Base-by-base conservation (phyloP, 2,797 vertebrate species). In the Paramormyrops hopkinsi region DNA sequence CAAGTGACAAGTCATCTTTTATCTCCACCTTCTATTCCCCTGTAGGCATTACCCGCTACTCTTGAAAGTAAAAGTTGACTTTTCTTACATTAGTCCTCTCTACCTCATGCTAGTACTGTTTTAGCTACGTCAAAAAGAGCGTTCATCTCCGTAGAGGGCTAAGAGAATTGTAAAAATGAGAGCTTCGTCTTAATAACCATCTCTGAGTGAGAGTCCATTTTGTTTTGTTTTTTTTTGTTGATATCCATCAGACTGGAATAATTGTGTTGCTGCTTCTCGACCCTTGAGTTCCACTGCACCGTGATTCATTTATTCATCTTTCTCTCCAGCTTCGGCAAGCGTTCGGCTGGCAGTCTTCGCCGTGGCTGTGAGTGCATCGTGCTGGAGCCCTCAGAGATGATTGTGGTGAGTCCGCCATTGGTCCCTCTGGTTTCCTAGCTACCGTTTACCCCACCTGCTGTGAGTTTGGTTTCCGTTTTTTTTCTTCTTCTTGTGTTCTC, bases 301-400 rank as follows among this genome's bases (percentile, higher is more conserved):
- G 7, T 84, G 46, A 51, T 48, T 48, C 3, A 48, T 84, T 51
- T 84, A 9, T 50, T 11, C 87, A 33, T 82, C 44, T 44, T 3
- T 73, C 59, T 54, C 84, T 90, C 76, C 92, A 97, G 97, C 93
- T 97, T 97, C 93, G 97, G 97, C 91, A 97, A 97, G 89, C 96
- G 97, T 41, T 97, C 97, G 90, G 97, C 97, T 0, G 97, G 97
- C 92, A 97, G 97, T 93, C 95, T 97, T 90, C 96, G 97, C 90
- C 97, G 97, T 90, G 97, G 97, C 91, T 97, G 97, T 93, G 97
- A 97, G 93, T 97, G 97, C 94, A 97, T 97, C 93, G 97, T 97
- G 92, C 93, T 97, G 92, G 97, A 97, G 91, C 97, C 97, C 89
- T 97, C 97, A 86, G 97, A 97, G 94, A 97, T 97, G 97, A 97